A percentile compares a stretch with the other conserved stretches of the same genome.
Evolutionary conservation across 2,797 vertebrate species (phyloP).

Genomic region (Luscinia megarhynchos): DNA sequence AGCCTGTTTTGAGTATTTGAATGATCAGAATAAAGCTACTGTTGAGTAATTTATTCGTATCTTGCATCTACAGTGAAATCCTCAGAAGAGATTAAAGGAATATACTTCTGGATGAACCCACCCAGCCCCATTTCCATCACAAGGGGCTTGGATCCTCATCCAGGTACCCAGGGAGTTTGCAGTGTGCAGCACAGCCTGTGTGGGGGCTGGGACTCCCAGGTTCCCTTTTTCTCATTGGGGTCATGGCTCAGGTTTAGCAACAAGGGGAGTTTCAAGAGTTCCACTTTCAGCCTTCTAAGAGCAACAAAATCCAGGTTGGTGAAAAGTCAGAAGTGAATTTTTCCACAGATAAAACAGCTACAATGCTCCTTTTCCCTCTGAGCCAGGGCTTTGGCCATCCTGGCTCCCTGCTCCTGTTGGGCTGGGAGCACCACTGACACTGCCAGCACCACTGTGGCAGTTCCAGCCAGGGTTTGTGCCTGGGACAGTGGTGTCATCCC

Average conservation of each 20-base stretch:
- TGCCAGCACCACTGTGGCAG: background rate
- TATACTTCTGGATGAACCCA: background rate
- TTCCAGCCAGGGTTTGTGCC: background rate
- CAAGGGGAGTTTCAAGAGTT: background rate
- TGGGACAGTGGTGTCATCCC: background rate
- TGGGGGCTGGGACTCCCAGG: accelerated
- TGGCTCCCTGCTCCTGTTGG: background rate
- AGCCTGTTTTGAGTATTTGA: conserved; percentile 29
- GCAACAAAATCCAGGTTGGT: background rate
- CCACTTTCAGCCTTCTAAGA: background rate
- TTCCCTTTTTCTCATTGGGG: background rate
- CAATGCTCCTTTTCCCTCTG: accelerated
- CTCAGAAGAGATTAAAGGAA: conserved; percentile 17
- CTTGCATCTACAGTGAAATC: background rate
- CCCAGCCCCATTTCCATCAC: background rate
- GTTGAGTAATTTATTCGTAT: conserved; percentile 59
- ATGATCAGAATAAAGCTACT: conserved; percentile 56
- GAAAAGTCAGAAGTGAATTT: background rate
- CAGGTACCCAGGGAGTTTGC: background rate
- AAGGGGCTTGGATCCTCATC: no score
- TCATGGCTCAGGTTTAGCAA: background rate
- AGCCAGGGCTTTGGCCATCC: accelerated
- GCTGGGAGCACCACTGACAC: accelerated
- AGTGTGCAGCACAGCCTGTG: background rate
- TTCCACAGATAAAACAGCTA: accelerated